These are phyloP conservation scores for Schizaphis graminum DNA, from an alignment of 2,888 invertebrate species.

Conservation along the genomic window DNA sequence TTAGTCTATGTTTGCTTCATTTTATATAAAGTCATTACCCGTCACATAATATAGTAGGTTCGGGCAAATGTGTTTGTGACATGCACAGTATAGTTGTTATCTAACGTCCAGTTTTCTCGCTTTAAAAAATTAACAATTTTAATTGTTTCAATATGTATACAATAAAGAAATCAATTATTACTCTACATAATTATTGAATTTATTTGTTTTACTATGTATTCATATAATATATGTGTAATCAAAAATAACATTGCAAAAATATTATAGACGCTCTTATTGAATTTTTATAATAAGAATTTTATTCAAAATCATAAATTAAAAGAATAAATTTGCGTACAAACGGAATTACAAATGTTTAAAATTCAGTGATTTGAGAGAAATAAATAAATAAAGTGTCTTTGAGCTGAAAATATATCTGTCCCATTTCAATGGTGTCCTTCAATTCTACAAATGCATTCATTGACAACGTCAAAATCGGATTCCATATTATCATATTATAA, in stretches of 20 bases:
- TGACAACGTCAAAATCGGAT: not conserved
- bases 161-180: not conserved
- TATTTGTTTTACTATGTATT: not conserved
- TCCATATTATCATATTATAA: not conserved
- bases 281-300: not conserved
- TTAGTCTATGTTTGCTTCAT: not conserved
- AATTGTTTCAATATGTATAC: not conserved
- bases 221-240: not conserved
- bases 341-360: not conserved
- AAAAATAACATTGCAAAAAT: not conserved
- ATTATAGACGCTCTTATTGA: not conserved
- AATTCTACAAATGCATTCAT: not conserved
- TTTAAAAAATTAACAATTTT: not conserved
- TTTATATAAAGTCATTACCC: not conserved
- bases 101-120: not conserved
- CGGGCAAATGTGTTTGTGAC: not conserved
- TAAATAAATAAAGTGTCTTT: not conserved
- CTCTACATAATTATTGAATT: not conserved
- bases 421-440: not conserved
- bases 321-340: not conserved
- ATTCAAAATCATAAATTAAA: not conserved
- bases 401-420: not conserved
- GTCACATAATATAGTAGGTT: not conserved
- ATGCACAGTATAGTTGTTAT: not conserved
- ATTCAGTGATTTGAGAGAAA: not conserved